Percentiles rank a stretch among this genome's conserved stretches.
Conservation (phyloP, 2,888 invertebrate genomes). For the Anoncus sp. region DNA sequence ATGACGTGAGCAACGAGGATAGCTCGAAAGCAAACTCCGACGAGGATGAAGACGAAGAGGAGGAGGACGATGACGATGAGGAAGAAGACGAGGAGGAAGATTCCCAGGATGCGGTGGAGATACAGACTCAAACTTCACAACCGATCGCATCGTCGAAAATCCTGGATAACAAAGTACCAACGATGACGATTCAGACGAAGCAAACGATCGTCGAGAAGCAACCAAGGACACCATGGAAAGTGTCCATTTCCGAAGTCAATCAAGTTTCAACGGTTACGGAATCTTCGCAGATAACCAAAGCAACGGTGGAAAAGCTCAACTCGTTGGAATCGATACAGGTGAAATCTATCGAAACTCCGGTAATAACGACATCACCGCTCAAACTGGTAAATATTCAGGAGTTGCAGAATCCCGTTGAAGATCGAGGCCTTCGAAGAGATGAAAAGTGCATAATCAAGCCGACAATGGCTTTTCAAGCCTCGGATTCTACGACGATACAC, state of each 20-base stretch:
- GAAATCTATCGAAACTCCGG: slow-evolving; percentile 79
- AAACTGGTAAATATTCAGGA: slow-evolving; percentile 76
- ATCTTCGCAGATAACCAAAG: neutral
- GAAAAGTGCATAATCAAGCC: slow-evolving; percentile 44
- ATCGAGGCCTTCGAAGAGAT: slow-evolving; percentile 48
- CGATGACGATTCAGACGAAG: slow-evolving; percentile 33
- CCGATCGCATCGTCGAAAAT: slow-evolving; percentile 41
- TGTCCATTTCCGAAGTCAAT: slow-evolving; percentile 38
- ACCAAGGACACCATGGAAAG: slow-evolving; percentile 50
- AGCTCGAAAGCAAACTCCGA: slow-evolving; percentile 64
- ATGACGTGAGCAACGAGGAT: slow-evolving; percentile 63
- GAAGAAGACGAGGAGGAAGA: slow-evolving; percentile 61
- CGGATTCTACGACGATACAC: slow-evolving; percentile 59
- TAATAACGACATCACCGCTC: slow-evolving; percentile 79
- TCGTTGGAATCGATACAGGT: slow-evolving; percentile 56
- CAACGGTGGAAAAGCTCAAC: slow-evolving; percentile 31
- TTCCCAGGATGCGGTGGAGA: slow-evolving; percentile 67
- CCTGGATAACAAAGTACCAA: slow-evolving; percentile 35
- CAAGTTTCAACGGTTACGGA: neutral
- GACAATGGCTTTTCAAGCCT: slow-evolving; percentile 25
- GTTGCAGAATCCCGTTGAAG: slow-evolving; percentile 71
- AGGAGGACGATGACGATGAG: slow-evolving; percentile 63
- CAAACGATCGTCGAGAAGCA: slow-evolving; percentile 27
- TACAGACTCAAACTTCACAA: slow-evolving; percentile 44
- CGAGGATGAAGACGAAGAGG: slow-evolving; percentile 64